Conservation (phyloP, 1,140 invertebrate genomes). For the Drosophila mauritiana region DNA sequence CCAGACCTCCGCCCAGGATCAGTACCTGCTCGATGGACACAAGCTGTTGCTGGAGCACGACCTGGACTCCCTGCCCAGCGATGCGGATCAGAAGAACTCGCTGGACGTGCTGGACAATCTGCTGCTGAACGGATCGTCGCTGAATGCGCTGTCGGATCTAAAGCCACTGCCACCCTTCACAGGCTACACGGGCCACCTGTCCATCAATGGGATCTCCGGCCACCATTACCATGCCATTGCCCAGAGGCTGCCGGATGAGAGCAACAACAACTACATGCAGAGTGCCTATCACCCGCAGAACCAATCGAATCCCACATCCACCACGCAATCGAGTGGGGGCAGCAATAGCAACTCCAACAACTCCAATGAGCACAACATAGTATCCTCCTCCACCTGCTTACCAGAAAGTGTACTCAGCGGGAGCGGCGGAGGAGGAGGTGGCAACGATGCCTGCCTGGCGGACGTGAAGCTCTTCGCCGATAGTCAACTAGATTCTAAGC, state of each 20-base stretch:
- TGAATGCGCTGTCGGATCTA: conserved; percentile 90
- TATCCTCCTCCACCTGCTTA: conserved; percentile 88
- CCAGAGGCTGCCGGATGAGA: conserved; percentile 88
- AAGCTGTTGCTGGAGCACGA: conserved; percentile 83
- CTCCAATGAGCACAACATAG: conserved; percentile 87
- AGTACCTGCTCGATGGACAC: conserved; percentile 84
- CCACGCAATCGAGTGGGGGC: conserved; percentile 51
- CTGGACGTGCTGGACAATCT: conserved; percentile 88
- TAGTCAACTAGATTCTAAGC: conserved; percentile 87
- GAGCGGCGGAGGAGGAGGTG: conserved; percentile 49
- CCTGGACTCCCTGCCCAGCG: conserved; percentile 81
- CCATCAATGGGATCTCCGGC: conserved; percentile 93
- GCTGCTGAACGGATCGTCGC: conserved; percentile 86
- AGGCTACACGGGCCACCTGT: conserved; percentile 92
- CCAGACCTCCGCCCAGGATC: conserved; percentile 82
- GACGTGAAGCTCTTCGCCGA: conserved; percentile 85
- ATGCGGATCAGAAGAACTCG: conserved; percentile 85
- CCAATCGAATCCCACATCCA: conserved; percentile 78
- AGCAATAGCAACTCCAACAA: conserved; percentile 43
- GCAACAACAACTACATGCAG: conserved; percentile 88
- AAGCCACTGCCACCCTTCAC: conserved; percentile 95
- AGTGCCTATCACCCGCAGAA: conserved; percentile 85
- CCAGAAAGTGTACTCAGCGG: conserved; percentile 85
- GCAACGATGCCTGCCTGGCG: conserved; percentile 72
- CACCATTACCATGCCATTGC: conserved; percentile 94